phyloP scores from a whole-genome alignment of 2,888 invertebrate genomes.

The Drosophila pegasa region DNA sequence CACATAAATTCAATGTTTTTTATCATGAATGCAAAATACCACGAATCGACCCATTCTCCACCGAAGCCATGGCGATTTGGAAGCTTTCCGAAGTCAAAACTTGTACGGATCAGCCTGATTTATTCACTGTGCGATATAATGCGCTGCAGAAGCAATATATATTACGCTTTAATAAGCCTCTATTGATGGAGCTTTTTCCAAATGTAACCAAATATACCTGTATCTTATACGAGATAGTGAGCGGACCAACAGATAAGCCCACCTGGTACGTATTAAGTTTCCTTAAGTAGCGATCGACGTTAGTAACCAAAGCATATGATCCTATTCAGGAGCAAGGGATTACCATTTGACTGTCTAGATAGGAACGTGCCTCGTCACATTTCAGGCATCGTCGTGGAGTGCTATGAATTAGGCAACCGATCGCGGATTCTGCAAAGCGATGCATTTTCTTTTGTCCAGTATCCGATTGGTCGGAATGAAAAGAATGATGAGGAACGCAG shows the following conservation, averaged over 20 bases:
- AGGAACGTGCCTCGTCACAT: conserved; percentile 56
- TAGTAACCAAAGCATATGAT: background rate
- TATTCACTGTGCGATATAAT: conserved; percentile 39
- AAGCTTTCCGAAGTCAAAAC: background rate
- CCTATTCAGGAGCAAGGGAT: conserved; percentile 2
- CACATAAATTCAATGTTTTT: background rate
- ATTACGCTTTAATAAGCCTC: conserved; percentile 37
- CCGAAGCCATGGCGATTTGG: conserved; percentile 79
- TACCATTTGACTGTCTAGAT: background rate
- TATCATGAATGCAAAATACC: conserved; percentile 87
- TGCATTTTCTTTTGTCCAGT: conserved; percentile 86
- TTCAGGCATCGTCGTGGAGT: conserved; percentile 59
- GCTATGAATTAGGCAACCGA: conserved; percentile 78
- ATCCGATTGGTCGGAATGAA: conserved; percentile 69
- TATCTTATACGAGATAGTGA: conserved; percentile 64
- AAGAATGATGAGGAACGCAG: conserved; percentile 23
- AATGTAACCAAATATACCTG: conserved; percentile 54
- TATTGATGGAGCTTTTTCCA: conserved; percentile 5
- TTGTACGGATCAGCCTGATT: conserved; percentile 30
- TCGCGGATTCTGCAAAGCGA: conserved; percentile 67
- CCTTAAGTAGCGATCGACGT: background rate
- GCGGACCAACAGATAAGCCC: background rate
- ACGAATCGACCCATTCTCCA: conserved; percentile 86
- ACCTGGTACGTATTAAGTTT: conserved; percentile 3
- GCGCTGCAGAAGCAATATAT: conserved; percentile 28